Conservation (phyloP, 2,797 vertebrate genomes). For the Muscicapa striata region DNA sequence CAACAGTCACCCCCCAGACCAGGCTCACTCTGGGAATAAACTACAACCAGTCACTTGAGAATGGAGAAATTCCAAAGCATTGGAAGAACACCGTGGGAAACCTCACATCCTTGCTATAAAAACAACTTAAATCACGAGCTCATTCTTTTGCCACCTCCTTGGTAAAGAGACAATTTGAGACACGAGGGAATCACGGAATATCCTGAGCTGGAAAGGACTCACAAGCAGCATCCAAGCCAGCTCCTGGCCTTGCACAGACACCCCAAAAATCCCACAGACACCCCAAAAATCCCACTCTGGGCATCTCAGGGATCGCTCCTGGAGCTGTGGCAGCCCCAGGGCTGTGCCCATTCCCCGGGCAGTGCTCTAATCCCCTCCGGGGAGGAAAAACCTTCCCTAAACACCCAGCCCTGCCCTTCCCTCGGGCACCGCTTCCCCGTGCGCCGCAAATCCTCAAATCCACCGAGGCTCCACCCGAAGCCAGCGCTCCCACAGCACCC, state of each 20-base stretch:
- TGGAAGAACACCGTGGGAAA: background rate
- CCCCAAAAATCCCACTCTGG: too few relatives aligned
- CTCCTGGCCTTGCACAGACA: too few relatives aligned
- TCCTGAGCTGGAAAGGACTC: background rate
- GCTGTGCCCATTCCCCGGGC: too few relatives aligned
- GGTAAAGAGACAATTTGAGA: background rate
- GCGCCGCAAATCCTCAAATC: fast-evolving
- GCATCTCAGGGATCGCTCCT: too few relatives aligned
- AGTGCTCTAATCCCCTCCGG: background rate
- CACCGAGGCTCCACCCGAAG: background rate
- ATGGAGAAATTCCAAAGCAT: background rate
- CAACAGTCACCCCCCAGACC: background rate
- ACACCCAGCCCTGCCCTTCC: fast-evolving
- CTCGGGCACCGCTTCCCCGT: background rate
- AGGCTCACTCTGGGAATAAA: background rate
- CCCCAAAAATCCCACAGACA: too few relatives aligned
- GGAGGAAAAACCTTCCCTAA: fast-evolving
- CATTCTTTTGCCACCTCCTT: background rate
- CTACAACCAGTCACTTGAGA: background rate
- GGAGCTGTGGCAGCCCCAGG: too few relatives aligned
- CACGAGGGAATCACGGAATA: background rate
- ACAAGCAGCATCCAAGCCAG: too few relatives aligned
- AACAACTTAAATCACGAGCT: background rate
- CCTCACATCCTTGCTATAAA: background rate
- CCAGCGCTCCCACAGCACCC: too few relatives aligned